Evolutionary conservation across 2,113 vertebrate species (phyloP), one percentile per base, ranked within the genome.

Genomic region (Chlorodrepanis virens): DNA sequence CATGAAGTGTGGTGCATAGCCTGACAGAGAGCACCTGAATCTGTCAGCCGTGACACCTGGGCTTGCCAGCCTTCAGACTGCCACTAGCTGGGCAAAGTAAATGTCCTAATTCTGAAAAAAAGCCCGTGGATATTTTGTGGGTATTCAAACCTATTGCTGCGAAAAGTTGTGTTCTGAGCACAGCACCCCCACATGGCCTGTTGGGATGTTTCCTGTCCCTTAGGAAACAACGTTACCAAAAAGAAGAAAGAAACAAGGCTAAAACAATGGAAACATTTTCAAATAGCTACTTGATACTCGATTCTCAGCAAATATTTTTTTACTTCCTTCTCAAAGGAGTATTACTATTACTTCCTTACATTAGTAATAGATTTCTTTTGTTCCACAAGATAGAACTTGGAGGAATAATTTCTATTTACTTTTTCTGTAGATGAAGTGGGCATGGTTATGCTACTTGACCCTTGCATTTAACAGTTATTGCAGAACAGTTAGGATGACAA

Each of bases 61-160:
- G 28, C 69, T 71, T 67, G 4, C 10, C 56, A 37, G 47, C n/a
- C 27, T 53, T 57, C 45, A 31, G 5, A 2, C 11, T 31, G 24
- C 3, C 60, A 28, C 40, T 44, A 52, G 4, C 19, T 28, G 40
- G 28, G 9, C 44, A 10, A 27, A 47, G 17, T 18, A 3, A 50
- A 11, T 12, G 14, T 28, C 14, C 22, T 5, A 3, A 23, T 54
- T 67, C n/a, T 57, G 37, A 57, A 22, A 35, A 35, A 42, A 68
- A 77, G 19, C 2, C 28, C 2, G 18, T 3, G 25, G 7, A 11
- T 29, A 16, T 42, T 16, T 33, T 40, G n/a, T 53, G 42, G 28
- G 9, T 61, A 5, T 0, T 0, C 23, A 19, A 64, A 15, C 5
- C 13, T 5, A 0, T 14, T 15, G 31, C 9, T 5, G 4, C 4